Base-by-base conservation (phyloP, 2,888 invertebrate genomes). In the Diaprepes abbreviatus region DNA sequence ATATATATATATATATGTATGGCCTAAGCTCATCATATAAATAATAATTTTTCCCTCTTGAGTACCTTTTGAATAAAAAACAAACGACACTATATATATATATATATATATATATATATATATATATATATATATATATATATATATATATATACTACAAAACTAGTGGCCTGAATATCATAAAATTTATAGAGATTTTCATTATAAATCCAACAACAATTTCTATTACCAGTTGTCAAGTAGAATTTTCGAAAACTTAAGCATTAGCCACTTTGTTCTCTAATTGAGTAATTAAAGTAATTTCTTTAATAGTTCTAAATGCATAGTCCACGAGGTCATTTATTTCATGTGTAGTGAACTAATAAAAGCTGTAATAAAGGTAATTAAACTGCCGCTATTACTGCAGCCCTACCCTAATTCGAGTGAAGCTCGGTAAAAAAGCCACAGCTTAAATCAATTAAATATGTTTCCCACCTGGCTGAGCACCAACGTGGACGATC, bases 371-470 rank as follows among this genome's bases (percentile, higher is more conserved):
- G 55, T 55, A 68, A 68, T 68, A 68, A 68, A 68, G 57, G 68
- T 68, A 68, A 68, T 68, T 68, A 68, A 62, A 62, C 35, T 63
- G 63, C 60, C 21, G 60, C 66, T 66, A 59, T 66, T 59, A 54
- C 38, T 35, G 67, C 48, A 33, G 45, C 38, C 31, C 54, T 24
- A 48, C 68, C 68, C 68, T 55, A 55, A 55, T 48, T 58, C 38
- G 45, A 50, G 59, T 43, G 43, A 28, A 19, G 28, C 59, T 59
- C 60, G 24, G 43, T 28, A 70, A 68, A 66, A 63, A 63, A 50
- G 57, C 62, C 66, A 31, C 45, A 70, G 52, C 70, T 68, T 59
- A 75, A 78, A 77, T 78, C 78, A 77, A 78, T 78, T 78, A 77
- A 73, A 71, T 72, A 65, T 70, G 68, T 74, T 74, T 72, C 60